A percentile compares a stretch with the other conserved stretches of the same genome.
These are phyloP conservation scores for Tauraco hartlaubi DNA, from an alignment of 2,797 vertebrate genomes.

Conservation along the genomic window DNA sequence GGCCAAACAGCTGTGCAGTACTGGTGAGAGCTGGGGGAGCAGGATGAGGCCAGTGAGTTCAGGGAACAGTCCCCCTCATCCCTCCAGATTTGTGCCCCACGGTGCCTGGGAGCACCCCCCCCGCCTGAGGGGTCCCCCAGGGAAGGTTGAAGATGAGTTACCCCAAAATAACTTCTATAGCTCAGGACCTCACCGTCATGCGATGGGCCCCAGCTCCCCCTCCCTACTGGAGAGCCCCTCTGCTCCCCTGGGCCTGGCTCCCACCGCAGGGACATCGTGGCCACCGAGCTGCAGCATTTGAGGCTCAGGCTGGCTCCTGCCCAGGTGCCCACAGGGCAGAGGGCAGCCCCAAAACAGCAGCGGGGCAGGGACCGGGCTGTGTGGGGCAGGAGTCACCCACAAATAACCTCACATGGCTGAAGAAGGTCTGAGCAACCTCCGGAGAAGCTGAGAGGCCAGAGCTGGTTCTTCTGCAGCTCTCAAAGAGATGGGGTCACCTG, in stretches of 20 bases:
- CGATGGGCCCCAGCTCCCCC: fast-evolving
- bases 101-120: background rate
- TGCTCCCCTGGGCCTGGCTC: background rate
- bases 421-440: background rate
- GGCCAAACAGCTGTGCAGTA: background rate
- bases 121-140: background rate
- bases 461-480: background rate
- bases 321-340: fast-evolving
- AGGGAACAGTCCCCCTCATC: no score
- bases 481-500: background rate
- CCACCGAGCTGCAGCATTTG: fast-evolving
- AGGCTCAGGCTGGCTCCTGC: fast-evolving
- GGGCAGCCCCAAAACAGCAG: background rate
- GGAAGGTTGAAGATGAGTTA: background rate
- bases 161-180: background rate
- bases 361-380: background rate
- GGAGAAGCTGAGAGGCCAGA: background rate
- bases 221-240: fast-evolving
- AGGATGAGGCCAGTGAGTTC: background rate
- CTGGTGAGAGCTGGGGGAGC: background rate
- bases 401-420: fast-evolving
- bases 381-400: background rate
- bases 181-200: fast-evolving
- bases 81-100: background rate
- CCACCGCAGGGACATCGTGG: fast-evolving